A percentile compares a stretch with the other conserved stretches of the same genome.
These are phyloP conservation scores for Megaceryle alcyon DNA, from an alignment of 2,797 vertebrate genomes.

Conservation along the genomic window DNA sequence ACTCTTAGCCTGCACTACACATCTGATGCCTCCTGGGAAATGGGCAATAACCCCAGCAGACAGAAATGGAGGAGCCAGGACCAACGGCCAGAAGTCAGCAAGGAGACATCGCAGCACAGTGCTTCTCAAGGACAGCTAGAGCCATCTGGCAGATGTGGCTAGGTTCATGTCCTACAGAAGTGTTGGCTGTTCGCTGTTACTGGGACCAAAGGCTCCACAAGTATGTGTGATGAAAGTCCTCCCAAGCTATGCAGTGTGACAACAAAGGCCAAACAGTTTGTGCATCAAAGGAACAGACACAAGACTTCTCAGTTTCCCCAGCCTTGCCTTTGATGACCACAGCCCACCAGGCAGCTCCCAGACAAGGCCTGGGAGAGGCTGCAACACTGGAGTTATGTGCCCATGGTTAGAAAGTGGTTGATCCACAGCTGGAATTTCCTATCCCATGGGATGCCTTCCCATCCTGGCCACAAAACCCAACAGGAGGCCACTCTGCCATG, in stretches of 20 bases:
- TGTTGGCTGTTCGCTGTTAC: not conserved
- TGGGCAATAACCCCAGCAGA: not conserved
- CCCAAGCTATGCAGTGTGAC: not conserved
- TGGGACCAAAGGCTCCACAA: not conserved
- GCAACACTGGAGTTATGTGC: not conserved
- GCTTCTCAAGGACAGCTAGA: not conserved
- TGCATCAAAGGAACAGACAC: not conserved
- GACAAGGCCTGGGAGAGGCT: fast-evolving
- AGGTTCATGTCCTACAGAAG: not conserved
- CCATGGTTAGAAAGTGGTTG: not conserved
- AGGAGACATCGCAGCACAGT: not conserved
- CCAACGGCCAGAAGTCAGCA: fast-evolving
- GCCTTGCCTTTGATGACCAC: not conserved
- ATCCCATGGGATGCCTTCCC: not conserved
- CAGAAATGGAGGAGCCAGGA: not conserved
- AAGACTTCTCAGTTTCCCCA: not conserved
- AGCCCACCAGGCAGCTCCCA: not conserved
- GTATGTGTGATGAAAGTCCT: fast-evolving
- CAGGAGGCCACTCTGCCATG: not conserved
- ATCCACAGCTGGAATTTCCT: not conserved
- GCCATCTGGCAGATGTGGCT: not conserved
- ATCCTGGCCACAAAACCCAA: not conserved
- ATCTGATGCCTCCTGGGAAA: not conserved
- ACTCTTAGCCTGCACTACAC: not conserved
- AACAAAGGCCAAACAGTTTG: not conserved